Percentiles rank a stretch among this genome's conserved stretches.
Conservation (phyloP, 2,888 invertebrate genomes). For the Dryobota labecula region DNA sequence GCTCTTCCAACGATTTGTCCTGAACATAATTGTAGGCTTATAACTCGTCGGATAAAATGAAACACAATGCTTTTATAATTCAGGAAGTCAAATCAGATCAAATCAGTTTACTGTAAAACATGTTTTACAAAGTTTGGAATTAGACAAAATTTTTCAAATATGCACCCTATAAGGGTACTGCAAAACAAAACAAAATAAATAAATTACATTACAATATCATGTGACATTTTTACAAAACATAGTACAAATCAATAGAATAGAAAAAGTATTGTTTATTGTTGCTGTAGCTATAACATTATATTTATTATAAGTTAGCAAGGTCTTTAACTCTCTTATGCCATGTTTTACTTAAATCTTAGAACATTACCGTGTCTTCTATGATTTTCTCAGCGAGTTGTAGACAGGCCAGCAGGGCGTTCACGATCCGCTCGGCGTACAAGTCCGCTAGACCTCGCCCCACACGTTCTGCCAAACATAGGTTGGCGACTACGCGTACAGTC, state of each 20-base stretch:
- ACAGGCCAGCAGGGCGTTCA: constrained; percentile 80
- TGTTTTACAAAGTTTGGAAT: not conserved
- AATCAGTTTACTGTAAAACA: not conserved
- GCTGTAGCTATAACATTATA: not conserved
- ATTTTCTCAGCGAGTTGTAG: constrained; percentile 78
- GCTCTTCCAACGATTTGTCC: constrained; percentile 66
- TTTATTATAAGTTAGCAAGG: not conserved
- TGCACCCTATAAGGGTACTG: not conserved
- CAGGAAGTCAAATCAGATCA: not conserved
- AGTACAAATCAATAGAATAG: not conserved
- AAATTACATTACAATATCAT: not conserved
- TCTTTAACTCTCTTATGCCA: not conserved
- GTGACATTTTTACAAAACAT: not conserved
- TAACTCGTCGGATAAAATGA: not conserved
- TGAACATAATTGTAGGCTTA: constrained; percentile 25
- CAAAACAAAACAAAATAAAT: not conserved
- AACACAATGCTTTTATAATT: not conserved
- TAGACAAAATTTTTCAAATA: not conserved
- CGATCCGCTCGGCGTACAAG: constrained; percentile 82
- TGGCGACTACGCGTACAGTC: constrained; percentile 96
- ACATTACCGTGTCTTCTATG: constrained; percentile 60
- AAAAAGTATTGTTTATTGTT: not conserved
- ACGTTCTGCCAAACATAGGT: constrained; percentile 94
- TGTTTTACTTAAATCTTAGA: too few species aligned
- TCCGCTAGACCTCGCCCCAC: constrained; percentile 93